A percentile compares a stretch with the other conserved stretches of the same genome.
Evolutionary conservation across 2,888 invertebrate species (phyloP).

Genomic region (Acleris emargana): DNA sequence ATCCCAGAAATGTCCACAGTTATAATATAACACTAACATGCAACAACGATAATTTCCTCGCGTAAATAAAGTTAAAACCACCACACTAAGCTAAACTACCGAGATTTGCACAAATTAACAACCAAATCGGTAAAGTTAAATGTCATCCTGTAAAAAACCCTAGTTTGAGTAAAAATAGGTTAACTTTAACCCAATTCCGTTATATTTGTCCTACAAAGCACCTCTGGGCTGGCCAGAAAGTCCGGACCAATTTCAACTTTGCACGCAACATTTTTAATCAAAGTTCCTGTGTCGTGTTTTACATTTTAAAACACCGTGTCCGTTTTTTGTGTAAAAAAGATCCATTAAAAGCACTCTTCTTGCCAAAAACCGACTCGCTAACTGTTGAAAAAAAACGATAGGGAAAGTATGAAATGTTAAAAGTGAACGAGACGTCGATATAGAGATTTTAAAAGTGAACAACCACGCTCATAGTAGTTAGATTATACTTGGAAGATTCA

Average conservation of each 20-base stretch:
- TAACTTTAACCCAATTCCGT: conserved; percentile 21
- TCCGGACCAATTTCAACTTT: conserved; percentile 19
- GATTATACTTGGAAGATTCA: too few species aligned
- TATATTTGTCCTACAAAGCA: conserved; percentile 22
- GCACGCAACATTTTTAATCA: conserved; percentile 33
- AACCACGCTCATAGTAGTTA: not conserved
- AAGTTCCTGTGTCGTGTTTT: conserved; percentile 28
- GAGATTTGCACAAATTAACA: conserved; percentile 14
- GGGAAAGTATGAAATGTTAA: conserved; percentile 20
- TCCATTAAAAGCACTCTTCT: conserved; percentile 30
- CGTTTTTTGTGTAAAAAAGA: conserved; percentile 19
- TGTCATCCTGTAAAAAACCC: conserved; percentile 11
- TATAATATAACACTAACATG: too few species aligned
- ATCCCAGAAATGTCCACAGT: too few species aligned
- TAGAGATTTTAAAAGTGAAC: not conserved
- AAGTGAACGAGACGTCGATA: conserved; percentile 12
- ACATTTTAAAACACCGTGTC: conserved; percentile 31
- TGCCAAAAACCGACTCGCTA: conserved; percentile 21
- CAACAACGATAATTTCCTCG: too few species aligned
- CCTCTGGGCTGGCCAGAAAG: conserved; percentile 11
- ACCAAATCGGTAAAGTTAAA: conserved; percentile 20
- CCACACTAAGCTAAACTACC: not conserved
- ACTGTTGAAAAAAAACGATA: conserved; percentile 26
- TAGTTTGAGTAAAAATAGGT: conserved; percentile 19
- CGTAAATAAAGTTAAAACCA: not conserved